phyloP scores from a whole-genome alignment of 2,797 vertebrate genomes.

The Trachops cirrhosus region DNA sequence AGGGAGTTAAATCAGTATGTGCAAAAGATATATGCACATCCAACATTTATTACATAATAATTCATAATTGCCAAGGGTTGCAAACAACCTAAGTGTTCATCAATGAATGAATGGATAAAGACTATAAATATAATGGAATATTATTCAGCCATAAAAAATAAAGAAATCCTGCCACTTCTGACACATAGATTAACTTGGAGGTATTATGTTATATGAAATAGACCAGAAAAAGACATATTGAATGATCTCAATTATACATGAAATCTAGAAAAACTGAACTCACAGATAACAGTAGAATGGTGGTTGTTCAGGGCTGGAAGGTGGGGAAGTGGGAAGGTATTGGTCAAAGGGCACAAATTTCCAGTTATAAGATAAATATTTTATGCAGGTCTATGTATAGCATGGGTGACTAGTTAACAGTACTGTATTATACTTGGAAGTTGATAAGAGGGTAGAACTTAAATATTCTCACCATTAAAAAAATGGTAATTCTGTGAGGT shows the following conservation, averaged over 20 bases:
- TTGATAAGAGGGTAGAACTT: background rate
- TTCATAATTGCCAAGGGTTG: background rate
- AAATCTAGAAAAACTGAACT: background rate
- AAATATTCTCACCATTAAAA: background rate
- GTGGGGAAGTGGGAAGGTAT: background rate
- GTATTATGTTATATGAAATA: background rate
- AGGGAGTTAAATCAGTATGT: background rate
- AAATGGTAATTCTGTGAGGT: background rate
- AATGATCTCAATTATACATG: background rate
- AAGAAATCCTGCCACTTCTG: background rate
- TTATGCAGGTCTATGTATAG: background rate
- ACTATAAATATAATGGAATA: background rate
- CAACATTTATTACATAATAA: background rate
- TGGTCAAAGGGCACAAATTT: background rate
- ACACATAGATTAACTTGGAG: background rate
- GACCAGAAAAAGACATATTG: background rate
- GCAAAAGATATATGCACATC: background rate
- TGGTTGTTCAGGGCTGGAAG: background rate
- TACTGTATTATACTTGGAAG: background rate
- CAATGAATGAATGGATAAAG: background rate
- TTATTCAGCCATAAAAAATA: background rate
- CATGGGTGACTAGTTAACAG: background rate
- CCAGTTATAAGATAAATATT: background rate
- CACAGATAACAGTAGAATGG: background rate
- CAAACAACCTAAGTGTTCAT: background rate